Evolutionary conservation across 2,888 invertebrate species (phyloP), one percentile per base, ranked within the genome.

Genomic region (Drosophila anomelani): DNA sequence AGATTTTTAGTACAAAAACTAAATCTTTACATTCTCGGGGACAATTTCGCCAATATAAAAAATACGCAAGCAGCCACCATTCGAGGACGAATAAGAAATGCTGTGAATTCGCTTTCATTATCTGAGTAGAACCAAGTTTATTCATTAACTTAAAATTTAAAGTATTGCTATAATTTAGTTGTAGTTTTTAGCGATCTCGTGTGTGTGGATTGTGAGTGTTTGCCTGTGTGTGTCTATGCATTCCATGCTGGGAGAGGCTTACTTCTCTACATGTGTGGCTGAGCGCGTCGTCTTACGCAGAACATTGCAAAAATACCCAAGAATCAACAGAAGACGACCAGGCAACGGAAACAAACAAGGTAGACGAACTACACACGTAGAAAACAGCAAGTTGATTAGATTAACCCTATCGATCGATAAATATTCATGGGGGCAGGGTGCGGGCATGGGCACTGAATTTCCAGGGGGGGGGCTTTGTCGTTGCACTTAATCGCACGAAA

Each of bases 111-210:
- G 44, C 53, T 55, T 73, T 73, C 49, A 69, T 64, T 49, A 41
- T 69, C 57, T 63, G 44, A 46, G 55, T 75, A 75, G 73, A 66
- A 73, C 73, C 67, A 73, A 73, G 67, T 75, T 73, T 75, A 73
- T 88, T 84, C 59, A 72, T 80, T 80, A 84, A 75, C 84, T 88
- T 84, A 88, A 76, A 71, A 68, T 68, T 80, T 83, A 80, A 88
- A 62, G 76, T 85, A 85, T 85, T 88, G 84, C 89, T 86, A 85
- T 86, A 88, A 64, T 80, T 86, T 80, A 88, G 77, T 80, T 77
- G 69, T 84, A 83, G 81, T 85, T 88, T 76, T 88, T 68, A 67
- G 76, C 75, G 53, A 70, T 60, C 66, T 41, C 67, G 55, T 60
- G 53, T 60, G 51, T 61, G 57, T 29, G 39, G 75, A 29, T 61